These are phyloP conservation scores for Pammene aurita DNA, from an alignment of 2,888 invertebrate species.

Conservation along the genomic window DNA sequence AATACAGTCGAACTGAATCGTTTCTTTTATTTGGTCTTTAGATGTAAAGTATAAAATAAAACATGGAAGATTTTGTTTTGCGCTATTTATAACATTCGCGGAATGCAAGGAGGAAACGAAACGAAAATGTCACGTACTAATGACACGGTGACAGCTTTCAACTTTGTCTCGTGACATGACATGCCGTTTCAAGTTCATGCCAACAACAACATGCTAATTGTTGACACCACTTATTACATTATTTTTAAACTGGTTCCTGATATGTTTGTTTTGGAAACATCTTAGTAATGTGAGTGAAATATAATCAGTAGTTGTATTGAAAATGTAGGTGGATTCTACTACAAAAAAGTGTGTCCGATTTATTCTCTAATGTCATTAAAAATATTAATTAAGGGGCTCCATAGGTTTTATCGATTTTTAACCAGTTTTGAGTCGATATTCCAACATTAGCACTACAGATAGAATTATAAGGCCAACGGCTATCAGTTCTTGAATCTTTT, in stretches of 20 bases:
- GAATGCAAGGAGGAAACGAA: slow-evolving; percentile 5
- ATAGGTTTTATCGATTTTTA: too few species aligned
- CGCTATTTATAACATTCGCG: slow-evolving; percentile 26
- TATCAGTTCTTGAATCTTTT: too few species aligned
- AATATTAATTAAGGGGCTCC: too few species aligned
- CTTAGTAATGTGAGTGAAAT: slow-evolving; percentile 2
- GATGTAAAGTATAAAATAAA: background rate
- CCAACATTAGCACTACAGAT: too few species aligned
- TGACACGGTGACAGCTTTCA: slow-evolving; percentile 28
- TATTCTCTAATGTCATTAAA: too few species aligned
- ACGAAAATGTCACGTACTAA: slow-evolving; percentile 29
- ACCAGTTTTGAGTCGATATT: too few species aligned
- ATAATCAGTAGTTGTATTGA: background rate
- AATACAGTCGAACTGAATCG: too few species aligned
- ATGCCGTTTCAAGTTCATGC: slow-evolving; percentile 23
- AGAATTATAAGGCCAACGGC: too few species aligned
- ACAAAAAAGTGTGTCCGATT: too few species aligned
- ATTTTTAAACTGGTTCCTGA: slow-evolving; percentile 18
- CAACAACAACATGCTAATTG: slow-evolving; percentile 38
- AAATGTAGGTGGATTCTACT: too few species aligned
- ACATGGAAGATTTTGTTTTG: background rate
- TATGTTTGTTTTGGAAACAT: slow-evolving; percentile 31
- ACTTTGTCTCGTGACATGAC: slow-evolving; percentile 27
- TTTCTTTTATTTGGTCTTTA: background rate
- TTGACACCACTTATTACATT: slow-evolving; percentile 27